Base-by-base conservation (phyloP, 2,113 vertebrate species). In the Scatophagus argus region DNA sequence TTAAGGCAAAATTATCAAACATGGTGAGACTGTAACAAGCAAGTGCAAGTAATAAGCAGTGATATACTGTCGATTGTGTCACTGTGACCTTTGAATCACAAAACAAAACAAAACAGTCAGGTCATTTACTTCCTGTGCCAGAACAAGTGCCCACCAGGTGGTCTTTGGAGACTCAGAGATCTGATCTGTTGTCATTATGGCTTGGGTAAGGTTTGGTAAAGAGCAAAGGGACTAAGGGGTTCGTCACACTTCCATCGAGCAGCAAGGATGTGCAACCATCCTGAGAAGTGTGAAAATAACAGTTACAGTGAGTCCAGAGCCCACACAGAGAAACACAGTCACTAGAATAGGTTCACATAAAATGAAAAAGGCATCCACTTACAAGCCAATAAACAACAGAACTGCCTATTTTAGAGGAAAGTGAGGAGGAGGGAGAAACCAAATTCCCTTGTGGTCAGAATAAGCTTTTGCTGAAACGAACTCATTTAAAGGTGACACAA, bases 1-100 rank as follows among this genome's bases (percentile, higher is more conserved):
- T 82, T 93, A 94, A 94, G 94, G 93, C 93, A 92, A 83, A 85
- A 67, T 39, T 8, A 78, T 79, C 49, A 79, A 46, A 84, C 36
- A 62, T 29, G 47, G 62, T 77, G 56, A 81, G 72, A 61, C 27
- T 69, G 66, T 76, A 64, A 81, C 58, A 41, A 70, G 65, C 56
- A 70, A 83, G 81, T 87, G 87, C 82, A 87, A 87, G 58, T 43
- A 76, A 52, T 38, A 79, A 87, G 77, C 79, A 84, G 81, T 77
- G 56, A 84, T 75, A 58, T 49, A 87, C 49, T 39, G 41, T 62
- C 36, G 78, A 79, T 67, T 68, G 78, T 76, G 79, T 87, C 61
- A 76, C 55, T 47, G 39, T 62, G 75, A 85, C 36, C 39, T 79
- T 74, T 86, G 55, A 83, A 83, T 74, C 68, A 61, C 64, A 64